These are phyloP conservation scores for Pangasius djambal DNA, from an alignment of 2,797 vertebrate genomes.

Conservation along the genomic window DNA sequence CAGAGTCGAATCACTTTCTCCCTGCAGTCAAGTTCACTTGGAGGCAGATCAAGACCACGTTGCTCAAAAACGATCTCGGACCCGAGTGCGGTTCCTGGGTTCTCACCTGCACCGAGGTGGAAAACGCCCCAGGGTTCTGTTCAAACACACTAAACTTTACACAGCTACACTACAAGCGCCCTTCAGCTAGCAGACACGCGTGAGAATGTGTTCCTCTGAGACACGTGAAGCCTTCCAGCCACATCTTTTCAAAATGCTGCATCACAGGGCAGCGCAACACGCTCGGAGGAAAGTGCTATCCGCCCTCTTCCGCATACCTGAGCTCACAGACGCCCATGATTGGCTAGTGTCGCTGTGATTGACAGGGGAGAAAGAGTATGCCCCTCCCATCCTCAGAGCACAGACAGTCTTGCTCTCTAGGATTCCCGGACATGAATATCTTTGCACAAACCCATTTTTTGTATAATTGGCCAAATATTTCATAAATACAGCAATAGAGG, in stretches of 20 bases:
- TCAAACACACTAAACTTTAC: background rate
- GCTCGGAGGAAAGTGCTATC: background rate
- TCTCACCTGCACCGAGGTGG: too few species aligned
- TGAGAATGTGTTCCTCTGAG: background rate
- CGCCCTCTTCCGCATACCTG: background rate
- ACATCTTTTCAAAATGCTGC: background rate
- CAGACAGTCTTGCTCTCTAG: too few species aligned
- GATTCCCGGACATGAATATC: background rate
- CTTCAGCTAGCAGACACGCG: background rate
- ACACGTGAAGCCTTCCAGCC: background rate
- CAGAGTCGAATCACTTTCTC: background rate
- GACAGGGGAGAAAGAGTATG: too few species aligned
- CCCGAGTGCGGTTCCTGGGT: too few species aligned
- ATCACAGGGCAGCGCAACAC: too few species aligned
- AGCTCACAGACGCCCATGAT: background rate
- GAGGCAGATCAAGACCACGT: too few species aligned
- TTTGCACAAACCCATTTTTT: background rate
- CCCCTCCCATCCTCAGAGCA: background rate
- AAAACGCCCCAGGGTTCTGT: too few species aligned
- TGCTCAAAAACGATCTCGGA: background rate
- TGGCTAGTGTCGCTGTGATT: background rate
- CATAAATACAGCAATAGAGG: background rate
- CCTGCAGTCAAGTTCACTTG: too few species aligned
- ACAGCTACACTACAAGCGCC: background rate
- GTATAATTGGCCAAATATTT: background rate